phyloP scores from a whole-genome alignment of 2,797 vertebrate species.

The Tragopan temminckii region DNA sequence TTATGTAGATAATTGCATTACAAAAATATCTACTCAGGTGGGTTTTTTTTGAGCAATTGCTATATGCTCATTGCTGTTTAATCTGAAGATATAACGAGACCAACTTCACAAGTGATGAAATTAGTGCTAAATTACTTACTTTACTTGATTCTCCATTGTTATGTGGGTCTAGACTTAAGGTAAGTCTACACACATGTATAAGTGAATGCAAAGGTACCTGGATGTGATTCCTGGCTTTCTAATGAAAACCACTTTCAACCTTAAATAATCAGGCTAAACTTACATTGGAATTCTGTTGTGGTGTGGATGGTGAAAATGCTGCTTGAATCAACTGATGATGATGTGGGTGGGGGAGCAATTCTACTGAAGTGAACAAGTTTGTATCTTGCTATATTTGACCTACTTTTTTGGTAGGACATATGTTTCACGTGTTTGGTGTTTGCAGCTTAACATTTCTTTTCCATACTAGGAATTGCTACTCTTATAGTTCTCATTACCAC shows the following conservation, averaged over 20 bases:
- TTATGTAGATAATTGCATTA: background rate
- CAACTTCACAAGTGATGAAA: background rate
- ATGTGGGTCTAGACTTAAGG: background rate
- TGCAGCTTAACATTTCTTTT: background rate
- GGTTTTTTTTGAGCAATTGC: background rate
- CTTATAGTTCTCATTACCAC: background rate
- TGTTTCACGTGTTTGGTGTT: background rate
- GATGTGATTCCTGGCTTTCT: background rate
- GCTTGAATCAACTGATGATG: background rate
- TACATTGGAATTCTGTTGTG: background rate
- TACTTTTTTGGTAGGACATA: background rate
- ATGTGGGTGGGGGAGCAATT: rapidly evolving
- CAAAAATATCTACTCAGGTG: background rate
- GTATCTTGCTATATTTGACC: background rate
- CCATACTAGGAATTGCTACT: rapidly evolving
- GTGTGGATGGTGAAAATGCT: background rate
- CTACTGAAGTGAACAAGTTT: background rate
- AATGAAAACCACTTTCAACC: background rate
- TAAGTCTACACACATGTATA: background rate
- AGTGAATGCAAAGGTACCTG: background rate
- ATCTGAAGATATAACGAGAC: background rate
- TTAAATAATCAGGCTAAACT: background rate
- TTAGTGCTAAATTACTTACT: background rate
- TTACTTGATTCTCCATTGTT: background rate
- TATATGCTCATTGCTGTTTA: background rate